Conservation (phyloP, 2,888 invertebrate species). For the Tetragnatha montana region DNA sequence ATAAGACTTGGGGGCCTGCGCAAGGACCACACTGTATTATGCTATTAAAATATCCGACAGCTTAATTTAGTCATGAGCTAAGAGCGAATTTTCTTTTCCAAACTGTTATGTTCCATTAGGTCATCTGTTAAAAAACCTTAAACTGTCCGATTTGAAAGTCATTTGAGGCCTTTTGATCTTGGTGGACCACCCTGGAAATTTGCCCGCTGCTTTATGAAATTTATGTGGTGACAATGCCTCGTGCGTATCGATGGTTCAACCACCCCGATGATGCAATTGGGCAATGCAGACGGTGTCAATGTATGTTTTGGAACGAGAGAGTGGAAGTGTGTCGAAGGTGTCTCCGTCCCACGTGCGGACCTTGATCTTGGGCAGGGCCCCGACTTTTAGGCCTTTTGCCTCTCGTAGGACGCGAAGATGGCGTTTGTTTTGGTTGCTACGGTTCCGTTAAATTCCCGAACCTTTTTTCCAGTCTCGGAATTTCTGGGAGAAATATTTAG, state of each 20-base stretch:
- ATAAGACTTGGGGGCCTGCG: too few species aligned
- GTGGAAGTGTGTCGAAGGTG: constrained; percentile 54
- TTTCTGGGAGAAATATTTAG: not conserved
- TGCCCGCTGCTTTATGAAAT: too few species aligned
- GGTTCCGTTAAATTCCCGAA: not conserved
- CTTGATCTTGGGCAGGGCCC: constrained; percentile 66
- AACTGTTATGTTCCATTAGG: too few species aligned
- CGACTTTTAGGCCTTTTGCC: constrained; percentile 52
- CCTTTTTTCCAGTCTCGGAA: not conserved
- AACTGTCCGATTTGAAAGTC: too few species aligned
- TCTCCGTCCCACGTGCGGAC: constrained; percentile 63
- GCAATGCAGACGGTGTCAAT: not conserved
- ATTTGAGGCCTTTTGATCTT: not conserved
- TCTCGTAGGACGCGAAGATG: constrained; percentile 31
- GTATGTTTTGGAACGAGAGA: constrained; percentile 5
- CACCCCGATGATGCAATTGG: not conserved
- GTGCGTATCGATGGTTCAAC: too few species aligned
- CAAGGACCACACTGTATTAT: too few species aligned
- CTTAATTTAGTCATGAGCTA: too few species aligned
- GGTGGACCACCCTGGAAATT: not conserved
- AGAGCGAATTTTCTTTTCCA: too few species aligned
- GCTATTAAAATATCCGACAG: too few species aligned
- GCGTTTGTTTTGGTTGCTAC: constrained; percentile 12
- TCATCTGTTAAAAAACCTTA: too few species aligned
- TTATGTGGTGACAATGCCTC: too few species aligned